Evolutionary conservation across 2,797 vertebrate species (phyloP), one percentile per base, ranked within the genome.

Genomic region (Scolopax rusticola): DNA sequence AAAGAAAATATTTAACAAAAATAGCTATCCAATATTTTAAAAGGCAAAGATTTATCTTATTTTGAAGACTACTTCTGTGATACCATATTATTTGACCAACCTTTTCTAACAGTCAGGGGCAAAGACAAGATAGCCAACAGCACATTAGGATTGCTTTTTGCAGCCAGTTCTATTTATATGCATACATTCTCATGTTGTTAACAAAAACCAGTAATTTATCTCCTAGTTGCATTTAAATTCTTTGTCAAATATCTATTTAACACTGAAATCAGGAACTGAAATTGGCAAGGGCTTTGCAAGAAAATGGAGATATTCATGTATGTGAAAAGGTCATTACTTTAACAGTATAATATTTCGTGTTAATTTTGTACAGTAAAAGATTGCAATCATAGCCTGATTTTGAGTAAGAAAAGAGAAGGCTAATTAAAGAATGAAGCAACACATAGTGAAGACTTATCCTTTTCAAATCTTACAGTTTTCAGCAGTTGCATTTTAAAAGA

Each of bases 231-330:
- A 69, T 69, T 93, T 84, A 80, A 91, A 85, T 95, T 43, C 56
- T 85, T 69, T 1, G 7, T 83, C 70, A 94, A 79, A 65, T n/a
- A 70, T 1, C 15, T 40, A 84, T 61, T 40, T 79, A 77, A 74
- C 25, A 4, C 11, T 84, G 33, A 93, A 97, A 96, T 51, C 53
- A 67, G 93, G 95, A 97, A 95, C 94, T 89, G 90, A 95, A 94
- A 95, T 86, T 60, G 41, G 28, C 56, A 63, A 33, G 12, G 12
- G 9, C 75, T 95, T 91, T 84, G 41, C 32, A 64, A 84, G 76
- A 85, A 95, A 68, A 65, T 17, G 8, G 27, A 74, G 5, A 45
- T 43, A 75, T 54, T 93, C 4, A 27, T 1, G 28, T 50, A 40
- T 27, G 54, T 24, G 59, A 81, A 93, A 95, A 95, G 61, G 86